Base-by-base conservation (phyloP, 2,888 invertebrate species). In the Drosophila parthenogenetica region DNA sequence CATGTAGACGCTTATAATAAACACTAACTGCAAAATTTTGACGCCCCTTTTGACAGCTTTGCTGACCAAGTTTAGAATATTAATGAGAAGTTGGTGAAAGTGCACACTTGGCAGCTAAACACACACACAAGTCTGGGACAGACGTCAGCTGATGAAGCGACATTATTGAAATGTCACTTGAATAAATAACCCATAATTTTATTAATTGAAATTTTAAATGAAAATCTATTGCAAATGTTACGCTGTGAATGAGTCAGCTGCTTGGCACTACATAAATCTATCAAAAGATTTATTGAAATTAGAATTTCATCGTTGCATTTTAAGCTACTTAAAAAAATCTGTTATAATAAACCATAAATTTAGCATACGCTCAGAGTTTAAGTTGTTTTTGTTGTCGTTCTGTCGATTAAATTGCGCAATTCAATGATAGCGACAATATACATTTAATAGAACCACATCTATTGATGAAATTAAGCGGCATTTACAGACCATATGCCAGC, bases 81-180 rank as follows among this genome's bases (percentile, higher is more conserved):
- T 83, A 70, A 81, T 87, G 69, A 55, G 59, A 32, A 57, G 71
- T 60, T 14, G 69, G 78, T 66, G 87, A 87, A 88, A 86, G 68
- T 75, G 57, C 66, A 69, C 83, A 82, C 60, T 73, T 69, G 79
- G 16, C 50, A 39, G 25, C 16, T 32, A 54, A 29, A 39, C 19
- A 19, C 19, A 19, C 2, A 19, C 19, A 19, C 29, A 2, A 22
- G 39, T 58, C 46, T 79, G 76, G 46, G 76, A 76, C 19, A 42
- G 17, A 2, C 32, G 40, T 10, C 79, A 76, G 76, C 75, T 74
- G 75, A n/a, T 54, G 11, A 5, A 22, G 8, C 25, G 16, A 19
- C n/a, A 35, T 46, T 61, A 57, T 43, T 63, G 7, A 58, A 74
- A 58, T 61, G 54, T 46, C 57, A 61, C 32, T 19, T 58, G 5